A percentile compares a stretch with the other conserved stretches of the same genome.
phyloP scores from a whole-genome alignment of 2,888 invertebrate species.

The Drosophila nr. medialis region DNA sequence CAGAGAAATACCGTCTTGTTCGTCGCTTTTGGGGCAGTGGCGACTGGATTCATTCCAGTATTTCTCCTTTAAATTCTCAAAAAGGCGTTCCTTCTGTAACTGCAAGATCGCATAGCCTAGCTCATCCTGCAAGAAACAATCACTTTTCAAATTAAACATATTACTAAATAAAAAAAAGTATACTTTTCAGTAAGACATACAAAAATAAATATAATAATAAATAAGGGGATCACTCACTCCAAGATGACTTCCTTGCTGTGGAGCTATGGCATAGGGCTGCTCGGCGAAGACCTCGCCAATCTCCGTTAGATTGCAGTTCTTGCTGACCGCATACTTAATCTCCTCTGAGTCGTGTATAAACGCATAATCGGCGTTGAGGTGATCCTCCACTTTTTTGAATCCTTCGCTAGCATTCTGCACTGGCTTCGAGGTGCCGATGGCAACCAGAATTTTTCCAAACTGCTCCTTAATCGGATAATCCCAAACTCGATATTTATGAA shows the following conservation, averaged over 20 bases:
- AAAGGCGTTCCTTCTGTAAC: constrained; percentile 93
- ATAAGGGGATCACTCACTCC: constrained; percentile 86
- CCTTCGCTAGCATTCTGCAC: constrained; percentile 90
- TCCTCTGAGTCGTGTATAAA: constrained; percentile 95
- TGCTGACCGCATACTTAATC: constrained; percentile 92
- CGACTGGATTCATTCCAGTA: constrained; percentile 93
- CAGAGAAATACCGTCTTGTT: constrained; percentile 94
- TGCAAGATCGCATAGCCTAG: constrained; percentile 88
- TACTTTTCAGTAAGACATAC: neutral
- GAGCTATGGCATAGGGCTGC: constrained; percentile 94
- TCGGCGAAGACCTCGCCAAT: constrained; percentile 96
- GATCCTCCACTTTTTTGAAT: constrained; percentile 90
- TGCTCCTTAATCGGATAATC: constrained; percentile 97
- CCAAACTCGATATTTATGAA: constrained; percentile 89
- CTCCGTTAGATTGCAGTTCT: constrained; percentile 93
- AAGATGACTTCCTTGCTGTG: constrained; percentile 94
- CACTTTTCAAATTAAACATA: neutral
- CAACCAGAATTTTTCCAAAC: constrained; percentile 93
- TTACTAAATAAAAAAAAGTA: neutral
- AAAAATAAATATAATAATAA: neutral
- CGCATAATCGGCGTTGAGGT: constrained; percentile 93
- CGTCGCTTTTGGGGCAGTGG: constrained; percentile 90
- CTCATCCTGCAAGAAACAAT: constrained; percentile 84
- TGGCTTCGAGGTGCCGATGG: constrained; percentile 92
- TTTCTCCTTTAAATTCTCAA: constrained; percentile 91